phyloP scores from a whole-genome alignment of 2,888 invertebrate genomes.

The Halictus ligatus region DNA sequence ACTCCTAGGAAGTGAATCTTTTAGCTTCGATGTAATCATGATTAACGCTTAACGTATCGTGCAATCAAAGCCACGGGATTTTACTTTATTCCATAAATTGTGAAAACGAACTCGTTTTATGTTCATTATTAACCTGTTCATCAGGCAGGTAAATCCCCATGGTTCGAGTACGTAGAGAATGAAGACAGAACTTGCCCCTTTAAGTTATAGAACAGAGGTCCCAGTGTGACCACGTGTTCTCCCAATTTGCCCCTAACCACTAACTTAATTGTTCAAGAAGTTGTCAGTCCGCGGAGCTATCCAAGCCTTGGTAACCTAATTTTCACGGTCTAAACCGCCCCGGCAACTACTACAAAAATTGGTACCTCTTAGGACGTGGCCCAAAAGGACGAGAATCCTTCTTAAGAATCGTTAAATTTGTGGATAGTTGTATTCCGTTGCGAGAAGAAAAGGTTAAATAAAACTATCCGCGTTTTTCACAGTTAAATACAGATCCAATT shows the following conservation, averaged over 20 bases:
- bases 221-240: neutral
- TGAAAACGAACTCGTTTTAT: neutral
- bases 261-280: neutral
- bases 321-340: neutral
- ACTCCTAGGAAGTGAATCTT: no score
- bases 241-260: neutral
- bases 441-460: neutral
- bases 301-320: neutral
- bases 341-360: neutral
- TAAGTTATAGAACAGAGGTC: neutral
- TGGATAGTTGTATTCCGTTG: neutral
- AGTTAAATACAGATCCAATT: no score
- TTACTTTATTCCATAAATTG: neutral
- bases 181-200: neutral
- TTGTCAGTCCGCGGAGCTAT: neutral
- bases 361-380: neutral
- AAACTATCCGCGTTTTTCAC: neutral
- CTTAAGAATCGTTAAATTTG: neutral
- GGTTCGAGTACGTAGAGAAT: neutral
- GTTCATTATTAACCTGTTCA: neutral
- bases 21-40: no score
- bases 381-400: neutral
- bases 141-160: neutral
- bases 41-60: no score
- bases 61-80: neutral